phyloP scores from a whole-genome alignment of 2,888 invertebrate genomes.

The Phasia obesa region DNA sequence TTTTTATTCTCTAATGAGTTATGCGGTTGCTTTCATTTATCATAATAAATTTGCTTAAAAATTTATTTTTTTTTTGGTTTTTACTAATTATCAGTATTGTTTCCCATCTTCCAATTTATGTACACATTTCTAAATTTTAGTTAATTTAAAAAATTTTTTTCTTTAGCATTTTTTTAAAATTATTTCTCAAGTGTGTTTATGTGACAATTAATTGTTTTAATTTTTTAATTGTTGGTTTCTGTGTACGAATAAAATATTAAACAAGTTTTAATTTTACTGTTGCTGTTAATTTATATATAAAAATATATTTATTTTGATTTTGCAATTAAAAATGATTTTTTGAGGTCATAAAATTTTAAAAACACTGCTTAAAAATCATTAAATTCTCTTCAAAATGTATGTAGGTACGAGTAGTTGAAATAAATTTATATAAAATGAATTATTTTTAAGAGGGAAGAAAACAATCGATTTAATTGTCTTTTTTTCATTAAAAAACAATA shows the following conservation, averaged over 20 bases:
- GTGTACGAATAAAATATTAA: constrained; percentile 17
- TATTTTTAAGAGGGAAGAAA: background rate
- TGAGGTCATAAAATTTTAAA: constrained; percentile 26
- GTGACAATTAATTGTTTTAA: constrained; percentile 21
- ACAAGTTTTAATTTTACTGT: constrained; percentile 17
- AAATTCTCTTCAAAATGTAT: too few species aligned
- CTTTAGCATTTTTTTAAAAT: too few species aligned
- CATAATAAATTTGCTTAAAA: too few species aligned
- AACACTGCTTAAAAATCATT: too few species aligned
- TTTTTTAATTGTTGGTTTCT: constrained; percentile 39
- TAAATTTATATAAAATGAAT: too few species aligned
- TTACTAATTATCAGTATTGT: too few species aligned
- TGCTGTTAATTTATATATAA: constrained; percentile 17
- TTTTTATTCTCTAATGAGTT: too few species aligned
- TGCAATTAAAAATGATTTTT: constrained; percentile 37
- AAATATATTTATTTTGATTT: constrained; percentile 27
- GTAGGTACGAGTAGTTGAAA: too few species aligned
- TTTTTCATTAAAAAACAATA: background rate
- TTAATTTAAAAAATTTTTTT: background rate
- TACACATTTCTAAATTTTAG: background rate
- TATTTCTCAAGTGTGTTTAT: background rate
- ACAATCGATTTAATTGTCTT: background rate
- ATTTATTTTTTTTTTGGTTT: too few species aligned
- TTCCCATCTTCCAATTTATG: background rate
- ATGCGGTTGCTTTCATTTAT: too few species aligned